phyloP scores from a whole-genome alignment of 2,888 invertebrate genomes.

The Kuschelorhynchus macadamiae region DNA sequence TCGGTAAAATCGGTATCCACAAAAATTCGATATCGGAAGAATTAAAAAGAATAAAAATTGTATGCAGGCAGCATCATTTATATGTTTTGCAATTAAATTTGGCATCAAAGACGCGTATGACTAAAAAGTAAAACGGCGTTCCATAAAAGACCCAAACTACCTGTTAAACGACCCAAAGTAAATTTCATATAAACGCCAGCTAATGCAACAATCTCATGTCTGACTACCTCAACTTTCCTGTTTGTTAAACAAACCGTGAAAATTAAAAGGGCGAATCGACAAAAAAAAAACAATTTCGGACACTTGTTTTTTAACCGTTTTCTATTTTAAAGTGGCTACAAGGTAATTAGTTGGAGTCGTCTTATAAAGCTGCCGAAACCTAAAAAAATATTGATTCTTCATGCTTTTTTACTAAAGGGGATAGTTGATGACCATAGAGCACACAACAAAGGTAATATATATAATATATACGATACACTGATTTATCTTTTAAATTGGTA shows the following conservation, averaged over 20 bases:
- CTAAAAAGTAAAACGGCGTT: too few species aligned
- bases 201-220: neutral
- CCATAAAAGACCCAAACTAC: too few species aligned
- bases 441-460: slow-evolving; percentile 1
- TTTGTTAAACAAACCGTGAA: slow-evolving; percentile 35
- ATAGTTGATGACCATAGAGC: slow-evolving; percentile 20
- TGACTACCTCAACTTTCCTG: slow-evolving; percentile 10
- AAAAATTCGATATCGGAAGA: too few species aligned
- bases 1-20: too few species aligned
- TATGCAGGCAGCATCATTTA: too few species aligned
- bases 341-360: slow-evolving; percentile 37
- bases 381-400: slow-evolving; percentile 45
- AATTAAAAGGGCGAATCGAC: slow-evolving; percentile 19
- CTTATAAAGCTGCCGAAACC: slow-evolving; percentile 35
- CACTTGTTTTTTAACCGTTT: slow-evolving; percentile 30
- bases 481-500: too few species aligned
- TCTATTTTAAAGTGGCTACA: slow-evolving; percentile 21
- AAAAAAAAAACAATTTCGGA: slow-evolving; percentile 27
- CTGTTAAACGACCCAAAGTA: too few species aligned
- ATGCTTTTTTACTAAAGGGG: slow-evolving; percentile 26
- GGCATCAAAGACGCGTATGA: too few species aligned
- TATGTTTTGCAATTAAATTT: too few species aligned
- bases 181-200: too few species aligned
- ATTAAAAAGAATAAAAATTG: too few species aligned
- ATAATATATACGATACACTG: too few species aligned